Percentiles rank a stretch among this genome's conserved stretches.
Conservation (phyloP, 1,140 invertebrate species). For the Drosophila subpulchrella region DNA sequence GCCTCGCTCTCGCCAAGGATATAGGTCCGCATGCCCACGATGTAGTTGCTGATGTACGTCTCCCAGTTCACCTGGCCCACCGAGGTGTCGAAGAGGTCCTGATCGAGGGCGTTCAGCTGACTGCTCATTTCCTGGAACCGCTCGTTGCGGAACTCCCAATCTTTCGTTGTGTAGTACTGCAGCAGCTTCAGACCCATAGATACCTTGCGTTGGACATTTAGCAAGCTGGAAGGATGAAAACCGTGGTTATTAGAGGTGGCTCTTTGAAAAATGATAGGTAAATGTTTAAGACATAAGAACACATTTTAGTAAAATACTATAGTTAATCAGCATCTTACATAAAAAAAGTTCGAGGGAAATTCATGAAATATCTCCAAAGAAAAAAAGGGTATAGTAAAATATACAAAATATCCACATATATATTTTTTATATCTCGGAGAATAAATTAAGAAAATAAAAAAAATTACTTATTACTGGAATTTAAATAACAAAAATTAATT, state of each 20-base stretch:
- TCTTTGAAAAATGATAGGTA: no score
- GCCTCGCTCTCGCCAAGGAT: slow-evolving; percentile 91
- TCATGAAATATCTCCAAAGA: no score
- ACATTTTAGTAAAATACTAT: no score
- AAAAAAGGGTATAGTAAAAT: no score
- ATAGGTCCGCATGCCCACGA: slow-evolving; percentile 90
- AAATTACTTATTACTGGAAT: no score
- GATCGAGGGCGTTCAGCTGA: slow-evolving; percentile 87
- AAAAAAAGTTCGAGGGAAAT: no score
- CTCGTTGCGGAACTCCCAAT: slow-evolving; percentile 93
- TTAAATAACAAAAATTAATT: no score
- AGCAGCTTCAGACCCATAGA: slow-evolving; percentile 88
- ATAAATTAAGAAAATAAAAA: no score
- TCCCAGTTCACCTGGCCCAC: slow-evolving; percentile 88
- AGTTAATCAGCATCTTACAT: no score
- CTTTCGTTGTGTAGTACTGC: slow-evolving; percentile 94
- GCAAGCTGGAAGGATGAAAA: slow-evolving; percentile 85
- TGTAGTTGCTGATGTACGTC: slow-evolving; percentile 89
- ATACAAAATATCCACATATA: no score
- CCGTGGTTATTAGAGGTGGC: background rate
- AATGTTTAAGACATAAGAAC: no score
- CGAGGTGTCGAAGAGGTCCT: slow-evolving; percentile 87
- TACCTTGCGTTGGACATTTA: slow-evolving; percentile 88
- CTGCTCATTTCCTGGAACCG: slow-evolving; percentile 88
- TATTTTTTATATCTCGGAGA: no score